These are phyloP conservation scores for Huso huso DNA, from an alignment of 2,797 vertebrate genomes.

Conservation along the genomic window DNA sequence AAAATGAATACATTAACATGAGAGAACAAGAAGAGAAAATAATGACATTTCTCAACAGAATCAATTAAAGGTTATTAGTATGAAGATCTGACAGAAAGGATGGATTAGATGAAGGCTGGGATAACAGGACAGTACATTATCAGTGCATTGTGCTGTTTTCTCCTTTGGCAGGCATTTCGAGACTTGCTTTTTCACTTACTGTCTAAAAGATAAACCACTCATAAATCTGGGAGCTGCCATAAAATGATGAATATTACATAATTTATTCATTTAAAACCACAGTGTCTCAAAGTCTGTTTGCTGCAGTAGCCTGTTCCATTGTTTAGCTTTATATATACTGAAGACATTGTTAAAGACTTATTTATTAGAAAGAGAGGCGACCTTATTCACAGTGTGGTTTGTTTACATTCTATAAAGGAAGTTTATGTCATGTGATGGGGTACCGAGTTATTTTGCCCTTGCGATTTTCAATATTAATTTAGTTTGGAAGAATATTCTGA, in stretches of 20 bases:
- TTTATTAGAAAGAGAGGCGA: no score
- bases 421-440: no score
- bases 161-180: conserved; percentile 30
- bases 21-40: conserved; percentile 28
- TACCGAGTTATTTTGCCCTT: no score
- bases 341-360: no score
- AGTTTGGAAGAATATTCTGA: no score
- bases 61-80: conserved; percentile 41
- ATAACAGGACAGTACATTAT: conserved; percentile 38
- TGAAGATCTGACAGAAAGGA: conserved; percentile 37
- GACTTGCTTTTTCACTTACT: conserved; percentile 37
- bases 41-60: conserved; percentile 38
- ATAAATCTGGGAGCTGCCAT: conserved; percentile 33
- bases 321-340: no score
- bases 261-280: conserved; percentile 21
- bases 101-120: conserved; percentile 39
- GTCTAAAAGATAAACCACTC: conserved; percentile 36
- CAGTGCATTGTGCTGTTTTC: conserved; percentile 37
- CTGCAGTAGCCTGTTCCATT: no score
- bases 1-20: conserved; percentile 40
- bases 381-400: no score
- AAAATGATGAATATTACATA: conserved; percentile 23
- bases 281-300: no score
- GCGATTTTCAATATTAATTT: no score
- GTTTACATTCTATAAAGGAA: no score